Evolutionary conservation across 2,113 vertebrate species (phyloP).

Genomic region (Bujurquina vittata): DNA sequence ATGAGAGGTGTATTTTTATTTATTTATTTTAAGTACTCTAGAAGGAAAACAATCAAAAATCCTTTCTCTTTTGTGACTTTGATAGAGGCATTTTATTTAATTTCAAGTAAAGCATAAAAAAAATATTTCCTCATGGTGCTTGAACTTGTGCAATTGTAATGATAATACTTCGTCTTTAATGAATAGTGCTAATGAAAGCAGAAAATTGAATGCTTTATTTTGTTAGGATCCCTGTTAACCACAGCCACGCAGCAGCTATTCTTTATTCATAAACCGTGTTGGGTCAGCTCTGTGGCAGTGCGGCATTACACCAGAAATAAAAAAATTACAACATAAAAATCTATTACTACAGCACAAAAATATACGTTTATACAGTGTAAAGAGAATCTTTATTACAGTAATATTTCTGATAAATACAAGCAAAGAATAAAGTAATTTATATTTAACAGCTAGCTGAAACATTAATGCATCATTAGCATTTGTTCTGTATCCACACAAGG

Average conservation of each 20-base stretch:
- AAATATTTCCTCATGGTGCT: not conserved
- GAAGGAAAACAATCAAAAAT: not conserved
- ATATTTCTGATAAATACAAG: not conserved
- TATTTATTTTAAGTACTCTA: not conserved
- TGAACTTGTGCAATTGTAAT: not conserved
- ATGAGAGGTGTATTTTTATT: no score
- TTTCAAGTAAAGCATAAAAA: not conserved
- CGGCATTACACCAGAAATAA: not conserved
- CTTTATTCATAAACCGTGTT: no score
- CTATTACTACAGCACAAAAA: not conserved
- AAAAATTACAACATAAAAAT: not conserved
- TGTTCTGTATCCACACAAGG: no score
- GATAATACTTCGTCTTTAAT: not conserved
- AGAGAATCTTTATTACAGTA: not conserved
- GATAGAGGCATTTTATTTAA: not conserved
- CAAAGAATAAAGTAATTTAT: not conserved
- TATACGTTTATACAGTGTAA: no score
- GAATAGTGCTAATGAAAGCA: fast-evolving
- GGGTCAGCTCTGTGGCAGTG: not conserved
- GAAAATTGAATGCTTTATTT: fast-evolving
- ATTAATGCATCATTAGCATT: no score
- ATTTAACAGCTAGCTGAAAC: not conserved
- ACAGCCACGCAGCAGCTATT: not conserved
- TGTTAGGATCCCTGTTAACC: not conserved
- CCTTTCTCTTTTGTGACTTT: fast-evolving